Base-by-base conservation (phyloP, 2,113 vertebrate genomes). In the Periophthalmodon schlosseri region DNA sequence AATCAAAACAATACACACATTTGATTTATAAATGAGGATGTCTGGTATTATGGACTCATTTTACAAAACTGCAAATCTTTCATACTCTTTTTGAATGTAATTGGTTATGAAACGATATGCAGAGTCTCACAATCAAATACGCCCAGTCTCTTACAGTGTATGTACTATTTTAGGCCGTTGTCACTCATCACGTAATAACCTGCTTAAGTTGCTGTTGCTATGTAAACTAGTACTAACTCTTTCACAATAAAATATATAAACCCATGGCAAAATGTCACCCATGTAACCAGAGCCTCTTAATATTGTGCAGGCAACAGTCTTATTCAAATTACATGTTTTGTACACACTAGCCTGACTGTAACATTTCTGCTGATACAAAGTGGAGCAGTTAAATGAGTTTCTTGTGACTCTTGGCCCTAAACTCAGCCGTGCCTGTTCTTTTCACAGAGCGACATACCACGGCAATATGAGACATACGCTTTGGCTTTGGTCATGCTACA, bases 371-470 rank as follows among this genome's bases (percentile, higher is more conserved):
- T 50, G 61, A 36, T 16, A 36, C 39, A n/a, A 28, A 56, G 63
- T 21, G 44, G 57, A 49, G 49, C 64, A 50, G 18, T 36, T 18
- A 70, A 75, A 89, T 77, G 0, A 79, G 23, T 76, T 72, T 57
- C 81, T 77, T 56, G 75, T 88, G 88, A 89, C 80, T 88, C 57
- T 58, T 58, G 36, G 58, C 64, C 47, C 68, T 67, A 23, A 65
- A 21, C n/a, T 20, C 67, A 36, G 21, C 13, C 28, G 0, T 33
- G 24, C 14, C 5, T 24, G 13, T 23, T 60, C 57, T 60, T 60
- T 23, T 72, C 57, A 76, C 44, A 28, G 24, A 2, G 5, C 0
- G 20, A 52, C 72, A 74, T 57, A 4, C 56, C 70, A 61, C 79
- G 69, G 61, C 2, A 6, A 67, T 34, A 46, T 23, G 14, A 66